Evolutionary conservation across 2,888 invertebrate genomes (phyloP).

Genomic region (Drosophila siamana): DNA sequence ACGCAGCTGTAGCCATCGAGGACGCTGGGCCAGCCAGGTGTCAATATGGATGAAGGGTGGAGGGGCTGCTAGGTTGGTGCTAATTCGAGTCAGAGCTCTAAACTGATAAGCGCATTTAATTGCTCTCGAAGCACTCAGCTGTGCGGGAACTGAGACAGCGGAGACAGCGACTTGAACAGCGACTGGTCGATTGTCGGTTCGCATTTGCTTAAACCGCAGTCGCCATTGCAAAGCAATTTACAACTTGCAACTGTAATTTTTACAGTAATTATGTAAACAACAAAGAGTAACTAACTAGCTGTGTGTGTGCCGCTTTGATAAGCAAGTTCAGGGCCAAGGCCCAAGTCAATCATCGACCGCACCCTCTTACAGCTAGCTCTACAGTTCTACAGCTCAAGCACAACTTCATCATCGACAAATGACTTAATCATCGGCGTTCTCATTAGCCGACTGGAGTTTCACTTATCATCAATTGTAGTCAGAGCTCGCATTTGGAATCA

Average conservation of each 20-base stretch:
- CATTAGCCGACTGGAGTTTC: constrained; percentile 30
- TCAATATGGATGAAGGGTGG: background rate
- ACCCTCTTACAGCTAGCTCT: background rate
- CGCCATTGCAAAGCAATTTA: constrained; percentile 55
- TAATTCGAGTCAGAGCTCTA: constrained; percentile 67
- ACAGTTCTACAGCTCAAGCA: background rate
- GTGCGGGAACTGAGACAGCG: background rate
- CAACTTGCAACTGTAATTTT: constrained; percentile 73
- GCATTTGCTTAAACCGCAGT: constrained; percentile 62
- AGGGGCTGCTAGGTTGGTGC: constrained; percentile 44
- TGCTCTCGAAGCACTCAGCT: constrained; percentile 51
- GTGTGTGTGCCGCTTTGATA: constrained; percentile 65
- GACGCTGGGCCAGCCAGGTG: constrained; percentile 39
- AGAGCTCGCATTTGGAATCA: constrained; percentile 48
- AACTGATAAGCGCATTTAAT: constrained; percentile 77
- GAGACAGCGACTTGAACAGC: background rate
- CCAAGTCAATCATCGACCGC: constrained; percentile 19
- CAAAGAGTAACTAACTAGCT: constrained; percentile 29
- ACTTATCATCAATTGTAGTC: constrained; percentile 40
- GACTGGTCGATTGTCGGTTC: constrained; percentile 55
- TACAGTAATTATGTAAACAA: constrained; percentile 64
- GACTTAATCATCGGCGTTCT: background rate
- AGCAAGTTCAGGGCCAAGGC: constrained; percentile 72
- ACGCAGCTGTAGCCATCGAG: constrained; percentile 47
- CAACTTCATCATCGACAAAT: background rate